Evolutionary conservation across 2,888 invertebrate species (phyloP), one percentile per base, ranked within the genome.

Genomic region (Sialis fuliginosa): DNA sequence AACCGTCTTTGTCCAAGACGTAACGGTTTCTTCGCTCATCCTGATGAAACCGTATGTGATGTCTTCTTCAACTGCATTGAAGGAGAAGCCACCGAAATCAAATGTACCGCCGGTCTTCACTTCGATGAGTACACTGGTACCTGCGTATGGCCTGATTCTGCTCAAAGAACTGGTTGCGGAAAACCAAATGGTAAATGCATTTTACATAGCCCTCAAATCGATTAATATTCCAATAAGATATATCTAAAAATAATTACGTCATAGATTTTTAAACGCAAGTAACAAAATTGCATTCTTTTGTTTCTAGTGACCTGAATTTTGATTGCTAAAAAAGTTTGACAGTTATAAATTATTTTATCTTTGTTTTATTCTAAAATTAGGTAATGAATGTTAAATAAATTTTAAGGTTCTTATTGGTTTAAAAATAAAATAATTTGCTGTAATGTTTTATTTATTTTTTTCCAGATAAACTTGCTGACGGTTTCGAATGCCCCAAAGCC

Each of bases 21-120:
- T 57, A 88, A 90, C 65, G 91, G 91, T 42, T 88, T 88, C 78
- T 92, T 91, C 66, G 82, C 88, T 39, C 88, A 90, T 70, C 88
- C 88, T 6, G 86, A 90, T 58, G 71, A 81, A 0, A 60, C 78
- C 5, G 75, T 85, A 10, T 91, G 91, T 70, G 82, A 88, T 63
- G 64, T 85, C 52, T 91, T 89, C 75, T 87, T 74, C 72, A 89
- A 88, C 67, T 91, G 90, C 63, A 87, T 89, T 58, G 85, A 89
- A 53, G 89, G 90, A 45, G 84, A 84, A 32, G 71, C 79, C 45
- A 80, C 74, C 46, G 83, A 86, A 62, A 80, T 79, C 58, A 79
- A 77, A 54, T 91, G 91, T 63, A 86, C 90, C n/a, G 76, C 81
- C 52, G 90, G 90, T 32, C 74, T 91, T 39, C 86, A 88, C 67